Base-by-base conservation (phyloP, 2,113 vertebrate species). In the Diglossa brunneiventris region DNA sequence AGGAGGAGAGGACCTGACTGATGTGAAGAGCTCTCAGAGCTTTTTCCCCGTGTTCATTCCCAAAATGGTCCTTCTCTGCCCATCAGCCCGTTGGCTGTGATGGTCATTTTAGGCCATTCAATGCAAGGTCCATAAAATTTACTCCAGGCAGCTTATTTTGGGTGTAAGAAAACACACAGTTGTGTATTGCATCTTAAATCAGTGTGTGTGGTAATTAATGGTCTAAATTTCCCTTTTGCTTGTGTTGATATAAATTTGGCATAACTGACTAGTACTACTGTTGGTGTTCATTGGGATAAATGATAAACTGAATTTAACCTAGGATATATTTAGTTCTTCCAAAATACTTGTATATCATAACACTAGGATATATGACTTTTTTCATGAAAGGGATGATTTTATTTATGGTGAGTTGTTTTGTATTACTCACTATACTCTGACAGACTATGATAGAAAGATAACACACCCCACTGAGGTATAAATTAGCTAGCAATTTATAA, bases 401-500 rank as follows among this genome's bases (percentile, higher is more conserved):
- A 91, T 94, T 94, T 91, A 89, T 37, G 73, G 49, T 58, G 47
- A 1, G 6, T 59, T 75, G 76, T 62, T 85, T 59, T 18, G 53
- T 72, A 82, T 90, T 76, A 63, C 5, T 75, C 42, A 69, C 75
- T 79, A 9, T 63, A 63, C 3, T 58, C n/a, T 83, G 84, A 79
- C 67, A 92, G 82, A 80, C 46, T 80, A 18, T 42, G 58, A 55
- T 7, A 74, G 87, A 87, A 79, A 87, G 55, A 89, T 66, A 73
- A 85, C 55, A 76, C 8, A 35, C 3, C 24, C 20, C 33, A 82
- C 0, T 82, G 77, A 87, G 50, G 16, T 69, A 91, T 79, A 91
- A 91, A 95, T 94, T 92, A 79, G 27, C 62, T 53, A 84, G 55
- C 10, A 37, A 67, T 94, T 91, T 95, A 67, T 88, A 87, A 77